phyloP scores from a whole-genome alignment of 2,113 vertebrate species.

The Psammodynastes pulverulentus region DNA sequence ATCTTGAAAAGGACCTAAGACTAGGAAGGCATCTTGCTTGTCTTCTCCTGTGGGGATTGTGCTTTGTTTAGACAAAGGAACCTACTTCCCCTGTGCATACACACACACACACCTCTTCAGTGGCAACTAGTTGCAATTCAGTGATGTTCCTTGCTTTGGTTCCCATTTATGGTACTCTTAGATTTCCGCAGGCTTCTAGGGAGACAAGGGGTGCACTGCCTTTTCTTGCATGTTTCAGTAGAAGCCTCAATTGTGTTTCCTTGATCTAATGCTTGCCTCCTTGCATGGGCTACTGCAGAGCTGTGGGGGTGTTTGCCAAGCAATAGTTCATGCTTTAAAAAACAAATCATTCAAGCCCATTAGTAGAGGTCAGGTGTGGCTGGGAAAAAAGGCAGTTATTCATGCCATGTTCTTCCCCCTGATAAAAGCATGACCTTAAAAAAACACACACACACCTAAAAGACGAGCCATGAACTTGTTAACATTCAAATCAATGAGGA shows the following conservation, averaged over 20 bases:
- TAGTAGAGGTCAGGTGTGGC: slow-evolving; percentile 39
- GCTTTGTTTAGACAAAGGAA: background rate
- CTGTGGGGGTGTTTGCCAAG: slow-evolving; percentile 47
- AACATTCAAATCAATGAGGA: background rate
- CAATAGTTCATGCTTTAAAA: slow-evolving; percentile 35
- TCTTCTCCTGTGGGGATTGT: background rate
- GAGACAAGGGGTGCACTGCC: background rate
- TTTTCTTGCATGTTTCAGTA: slow-evolving; percentile 57
- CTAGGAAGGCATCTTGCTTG: background rate
- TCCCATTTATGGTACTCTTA: slow-evolving; percentile 32
- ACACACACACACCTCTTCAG: background rate
- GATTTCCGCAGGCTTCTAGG: slow-evolving; percentile 33
- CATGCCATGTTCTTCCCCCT: background rate
- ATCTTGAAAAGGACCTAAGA: background rate
- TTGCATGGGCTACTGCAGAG: slow-evolving; percentile 61
- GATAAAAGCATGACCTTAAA: background rate
- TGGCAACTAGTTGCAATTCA: background rate
- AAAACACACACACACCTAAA: background rate
- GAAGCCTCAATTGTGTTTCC: slow-evolving; percentile 46
- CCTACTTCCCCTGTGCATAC: background rate
- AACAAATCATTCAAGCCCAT: slow-evolving; percentile 42
- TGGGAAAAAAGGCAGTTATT: slow-evolving; percentile 26
- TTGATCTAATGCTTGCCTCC: slow-evolving; percentile 42
- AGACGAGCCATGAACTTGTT: background rate
- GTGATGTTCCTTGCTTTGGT: background rate